Evolutionary conservation across 2,113 vertebrate species (phyloP).

Genomic region (human (Homo sapiens)): GRCh38 chr13:70102501-70103000

Average conservation of each 20-base stretch:
- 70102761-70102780: background rate
- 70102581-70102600: background rate
- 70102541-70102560: background rate
- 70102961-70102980: background rate
- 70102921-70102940: background rate
- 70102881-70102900: background rate
- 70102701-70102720: background rate
- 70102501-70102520: background rate
- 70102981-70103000: background rate
- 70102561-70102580: background rate
- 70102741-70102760: background rate
- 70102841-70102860: background rate
- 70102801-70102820: background rate
- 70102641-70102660: background rate
- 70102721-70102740: background rate
- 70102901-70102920: background rate
- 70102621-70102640: background rate
- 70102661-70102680: background rate
- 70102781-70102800: background rate
- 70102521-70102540: background rate
- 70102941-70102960: background rate
- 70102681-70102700: background rate
- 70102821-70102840: background rate
- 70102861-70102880: background rate
- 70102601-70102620: background rate